These are phyloP conservation scores for Dryococelus australis DNA, from an alignment of 2,888 invertebrate genomes.

Conservation along the genomic window DNA sequence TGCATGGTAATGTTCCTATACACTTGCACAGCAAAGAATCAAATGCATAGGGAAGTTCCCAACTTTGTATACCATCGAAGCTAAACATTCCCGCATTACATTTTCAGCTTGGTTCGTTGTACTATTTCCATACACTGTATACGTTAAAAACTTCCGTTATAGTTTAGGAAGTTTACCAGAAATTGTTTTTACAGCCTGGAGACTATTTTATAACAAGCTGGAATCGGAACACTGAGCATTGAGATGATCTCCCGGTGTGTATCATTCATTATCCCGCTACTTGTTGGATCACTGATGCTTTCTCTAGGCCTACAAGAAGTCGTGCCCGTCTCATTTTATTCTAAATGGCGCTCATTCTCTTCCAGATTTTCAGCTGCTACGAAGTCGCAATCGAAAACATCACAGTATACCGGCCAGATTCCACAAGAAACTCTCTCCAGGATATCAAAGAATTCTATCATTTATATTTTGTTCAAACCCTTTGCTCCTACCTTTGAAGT, in stretches of 20 bases:
- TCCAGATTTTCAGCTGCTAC: not conserved
- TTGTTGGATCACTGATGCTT: not conserved
- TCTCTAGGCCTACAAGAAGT: no score
- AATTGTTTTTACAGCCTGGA: no score
- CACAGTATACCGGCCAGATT: not conserved
- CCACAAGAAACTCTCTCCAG: not conserved
- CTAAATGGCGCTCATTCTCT: not conserved
- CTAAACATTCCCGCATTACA: no score
- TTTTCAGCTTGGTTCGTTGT: no score
- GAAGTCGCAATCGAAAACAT: not conserved
- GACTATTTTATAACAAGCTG: not conserved
- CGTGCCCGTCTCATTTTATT: no score
- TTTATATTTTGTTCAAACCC: not conserved
- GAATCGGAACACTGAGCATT: not conserved
- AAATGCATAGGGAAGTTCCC: no score
- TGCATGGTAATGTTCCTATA: no score
- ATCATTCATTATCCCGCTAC: not conserved
- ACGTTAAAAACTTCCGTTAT: no score
- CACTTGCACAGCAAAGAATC: no score
- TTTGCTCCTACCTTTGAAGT: not conserved
- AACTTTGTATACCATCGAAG: no score
- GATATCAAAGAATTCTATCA: not conserved
- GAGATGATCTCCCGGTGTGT: not conserved
- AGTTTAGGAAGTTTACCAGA: no score
- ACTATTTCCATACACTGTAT: no score